Conservation (phyloP, 1,140 invertebrate species). For the Lepidotrigona ventralis region DNA sequence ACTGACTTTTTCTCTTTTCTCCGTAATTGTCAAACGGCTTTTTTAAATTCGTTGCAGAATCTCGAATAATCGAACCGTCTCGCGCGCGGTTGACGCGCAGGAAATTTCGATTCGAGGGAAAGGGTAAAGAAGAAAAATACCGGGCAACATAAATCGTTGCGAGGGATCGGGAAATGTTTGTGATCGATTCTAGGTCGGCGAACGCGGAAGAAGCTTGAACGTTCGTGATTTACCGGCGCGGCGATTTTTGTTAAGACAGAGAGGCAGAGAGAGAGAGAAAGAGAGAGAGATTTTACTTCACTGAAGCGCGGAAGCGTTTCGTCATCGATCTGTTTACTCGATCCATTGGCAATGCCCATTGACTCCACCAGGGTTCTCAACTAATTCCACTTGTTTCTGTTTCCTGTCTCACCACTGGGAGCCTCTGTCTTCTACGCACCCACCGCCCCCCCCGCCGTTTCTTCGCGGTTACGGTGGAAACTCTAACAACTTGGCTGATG, state of each 20-base stretch:
- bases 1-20: too few species aligned
- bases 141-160: not conserved
- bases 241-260: too few species aligned
- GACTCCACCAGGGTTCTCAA: conserved; percentile 1
- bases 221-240: conserved; percentile 42
- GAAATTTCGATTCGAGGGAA: not conserved
- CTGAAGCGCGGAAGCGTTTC: conserved; percentile 16
- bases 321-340: conserved; percentile 55
- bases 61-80: not conserved
- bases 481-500: conserved; percentile 46
- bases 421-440: too few species aligned
- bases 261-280: too few species aligned
- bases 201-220: not conserved
- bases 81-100: not conserved
- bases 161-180: not conserved
- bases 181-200: conserved; percentile 5
- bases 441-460: not conserved
- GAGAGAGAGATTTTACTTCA: conserved; percentile 28
- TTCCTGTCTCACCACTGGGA: not conserved
- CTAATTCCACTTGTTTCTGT: conserved; percentile 47
- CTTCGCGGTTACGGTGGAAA: conserved; percentile 26
- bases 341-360: conserved; percentile 23
- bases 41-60: not conserved
- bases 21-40: not conserved
- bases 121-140: not conserved